A percentile compares a stretch with the other conserved stretches of the same genome.
These are phyloP conservation scores for Loxodonta africana DNA, from an alignment of 2,113 vertebrate species.

Conservation along the genomic window DNA sequence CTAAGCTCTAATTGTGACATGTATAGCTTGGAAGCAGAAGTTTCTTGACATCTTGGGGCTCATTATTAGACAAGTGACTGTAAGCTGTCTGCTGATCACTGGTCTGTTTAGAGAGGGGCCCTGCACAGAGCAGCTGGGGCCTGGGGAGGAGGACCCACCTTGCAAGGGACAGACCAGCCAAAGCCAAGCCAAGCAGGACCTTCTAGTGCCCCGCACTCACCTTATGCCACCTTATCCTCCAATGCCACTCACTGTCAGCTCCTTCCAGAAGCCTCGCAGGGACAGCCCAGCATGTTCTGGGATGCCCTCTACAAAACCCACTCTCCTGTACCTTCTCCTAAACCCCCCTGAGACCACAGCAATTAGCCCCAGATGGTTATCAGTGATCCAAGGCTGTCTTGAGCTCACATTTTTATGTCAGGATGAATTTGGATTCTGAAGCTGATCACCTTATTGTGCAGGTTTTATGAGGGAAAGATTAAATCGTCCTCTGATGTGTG, in stretches of 20 bases:
- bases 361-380: conserved; percentile 82
- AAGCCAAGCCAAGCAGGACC: background rate
- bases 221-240: background rate
- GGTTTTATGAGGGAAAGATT: conserved; percentile 89
- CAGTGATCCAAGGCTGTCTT: conserved; percentile 71
- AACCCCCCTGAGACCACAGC: conserved; percentile 13
- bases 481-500: conserved; percentile 85
- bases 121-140: background rate
- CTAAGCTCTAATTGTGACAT: background rate
- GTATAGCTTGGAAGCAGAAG: background rate
- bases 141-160: background rate
- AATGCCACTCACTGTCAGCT: background rate
- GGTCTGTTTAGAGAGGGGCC: background rate
- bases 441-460: conserved; percentile 87
- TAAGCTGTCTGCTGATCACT: background rate
- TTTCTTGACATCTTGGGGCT: background rate
- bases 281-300: background rate
- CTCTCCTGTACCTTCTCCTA: background rate
- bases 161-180: background rate
- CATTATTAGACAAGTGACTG: background rate
- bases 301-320: background rate
- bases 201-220: too few relatives aligned
- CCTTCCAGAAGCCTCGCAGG: background rate
- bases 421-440: conserved; percentile 85
- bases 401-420: conserved; percentile 85